Percentiles rank a stretch among this genome's conserved stretches.
Conservation (phyloP, 1,140 invertebrate species). For the Himalopsyche phryganea region DNA sequence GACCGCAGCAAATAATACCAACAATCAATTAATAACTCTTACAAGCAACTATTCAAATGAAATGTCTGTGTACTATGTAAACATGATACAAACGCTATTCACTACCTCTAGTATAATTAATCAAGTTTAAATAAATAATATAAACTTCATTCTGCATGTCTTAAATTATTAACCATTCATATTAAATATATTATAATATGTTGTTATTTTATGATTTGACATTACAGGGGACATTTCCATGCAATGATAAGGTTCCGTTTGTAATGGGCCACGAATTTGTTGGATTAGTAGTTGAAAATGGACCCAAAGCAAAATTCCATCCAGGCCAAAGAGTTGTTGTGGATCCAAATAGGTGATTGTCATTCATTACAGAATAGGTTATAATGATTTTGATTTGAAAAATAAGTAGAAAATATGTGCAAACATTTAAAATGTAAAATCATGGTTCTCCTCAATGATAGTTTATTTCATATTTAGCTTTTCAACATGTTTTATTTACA, state of each 20-base stretch:
- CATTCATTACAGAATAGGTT: too few species aligned
- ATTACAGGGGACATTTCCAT: slow-evolving; percentile 61
- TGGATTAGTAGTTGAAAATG: slow-evolving; percentile 58
- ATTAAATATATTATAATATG: not conserved
- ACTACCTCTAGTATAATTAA: not conserved
- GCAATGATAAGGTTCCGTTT: slow-evolving; percentile 51
- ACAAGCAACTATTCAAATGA: not conserved
- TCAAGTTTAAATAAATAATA: not conserved
- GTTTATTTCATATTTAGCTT: too few species aligned
- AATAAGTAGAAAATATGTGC: too few species aligned
- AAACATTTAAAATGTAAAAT: too few species aligned
- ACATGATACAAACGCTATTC: not conserved
- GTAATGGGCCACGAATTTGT: slow-evolving; percentile 70
- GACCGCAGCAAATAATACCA: too few species aligned
- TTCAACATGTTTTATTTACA: too few species aligned
- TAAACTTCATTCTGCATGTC: not conserved
- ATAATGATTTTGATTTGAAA: too few species aligned
- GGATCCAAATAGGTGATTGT: slow-evolving; percentile 60
- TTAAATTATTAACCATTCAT: not conserved
- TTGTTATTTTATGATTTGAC: slow-evolving; percentile 1
- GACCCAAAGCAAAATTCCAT: slow-evolving; percentile 55
- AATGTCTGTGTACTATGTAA: not conserved
- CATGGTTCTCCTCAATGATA: too few species aligned
- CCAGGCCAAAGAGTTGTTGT: slow-evolving; percentile 63
- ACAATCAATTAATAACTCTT: too few species aligned